Percentiles rank a stretch among this genome's conserved stretches.
phyloP scores from a whole-genome alignment of 2,888 invertebrate genomes.

The Perizoma flavofasciatum region DNA sequence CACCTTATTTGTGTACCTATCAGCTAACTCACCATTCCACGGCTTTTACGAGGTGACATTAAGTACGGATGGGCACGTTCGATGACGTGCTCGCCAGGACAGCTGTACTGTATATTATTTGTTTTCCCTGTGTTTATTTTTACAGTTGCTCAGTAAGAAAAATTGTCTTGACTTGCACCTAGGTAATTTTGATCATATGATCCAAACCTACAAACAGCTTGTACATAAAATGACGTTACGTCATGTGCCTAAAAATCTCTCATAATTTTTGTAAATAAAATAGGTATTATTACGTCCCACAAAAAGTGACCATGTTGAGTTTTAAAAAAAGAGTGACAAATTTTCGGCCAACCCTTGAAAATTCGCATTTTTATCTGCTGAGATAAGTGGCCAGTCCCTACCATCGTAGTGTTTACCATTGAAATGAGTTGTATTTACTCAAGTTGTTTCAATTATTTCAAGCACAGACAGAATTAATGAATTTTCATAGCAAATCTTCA shows the following conservation, averaged over 20 bases:
- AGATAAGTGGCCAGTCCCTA: too few relatives aligned
- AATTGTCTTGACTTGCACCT: not conserved
- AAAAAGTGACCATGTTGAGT: too few relatives aligned
- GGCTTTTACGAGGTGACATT: slow-evolving; percentile 24
- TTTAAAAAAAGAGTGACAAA: too few relatives aligned
- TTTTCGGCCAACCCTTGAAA: too few relatives aligned
- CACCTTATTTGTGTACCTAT: slow-evolving; percentile 2
- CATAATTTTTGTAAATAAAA: too few relatives aligned
- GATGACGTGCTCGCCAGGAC: slow-evolving; percentile 12
- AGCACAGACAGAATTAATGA: slow-evolving; percentile 7
- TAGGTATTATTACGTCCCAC: too few relatives aligned
- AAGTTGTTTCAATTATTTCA: slow-evolving; percentile 3
- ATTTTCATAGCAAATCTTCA: slow-evolving; percentile 18
- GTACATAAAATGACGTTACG: too few relatives aligned
- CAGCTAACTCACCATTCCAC: slow-evolving; percentile 16
- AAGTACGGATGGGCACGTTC: slow-evolving; percentile 32
- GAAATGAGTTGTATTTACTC: not conserved
- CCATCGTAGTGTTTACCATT: too few relatives aligned
- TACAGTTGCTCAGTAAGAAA: not conserved
- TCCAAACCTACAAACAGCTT: too few relatives aligned
- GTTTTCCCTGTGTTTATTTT: slow-evolving; percentile 10
- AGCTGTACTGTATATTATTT: slow-evolving; percentile 17
- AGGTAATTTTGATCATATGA: too few relatives aligned
- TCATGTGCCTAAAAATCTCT: too few relatives aligned
- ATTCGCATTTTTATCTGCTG: too few relatives aligned